Conservation (phyloP, 2,888 invertebrate species). For the Clistopyga incitator region DNA sequence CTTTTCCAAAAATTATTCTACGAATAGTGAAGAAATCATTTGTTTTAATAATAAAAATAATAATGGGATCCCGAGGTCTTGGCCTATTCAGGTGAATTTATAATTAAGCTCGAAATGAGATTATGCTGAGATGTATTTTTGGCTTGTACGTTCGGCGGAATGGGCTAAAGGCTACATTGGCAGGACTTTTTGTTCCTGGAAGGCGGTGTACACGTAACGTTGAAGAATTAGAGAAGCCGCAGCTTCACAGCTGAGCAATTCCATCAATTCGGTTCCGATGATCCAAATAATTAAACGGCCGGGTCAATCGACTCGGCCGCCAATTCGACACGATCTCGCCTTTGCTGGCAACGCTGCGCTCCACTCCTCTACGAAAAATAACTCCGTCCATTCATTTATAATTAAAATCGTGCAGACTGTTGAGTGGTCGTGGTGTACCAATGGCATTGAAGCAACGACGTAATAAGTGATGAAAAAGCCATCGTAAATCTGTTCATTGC, state of each 20-base stretch:
- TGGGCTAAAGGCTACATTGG: not conserved
- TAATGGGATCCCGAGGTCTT: not conserved
- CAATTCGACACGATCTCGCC: slow-evolving; percentile 66
- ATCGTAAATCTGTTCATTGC: slow-evolving; percentile 30
- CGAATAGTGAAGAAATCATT: not conserved
- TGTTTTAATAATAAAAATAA: not conserved
- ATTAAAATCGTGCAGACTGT: slow-evolving; percentile 58
- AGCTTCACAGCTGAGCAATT: slow-evolving; percentile 45
- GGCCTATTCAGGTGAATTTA: not conserved
- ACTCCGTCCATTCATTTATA: slow-evolving; percentile 65
- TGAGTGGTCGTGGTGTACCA: slow-evolving; percentile 43
- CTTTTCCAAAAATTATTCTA: not conserved
- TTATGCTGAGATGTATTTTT: not conserved
- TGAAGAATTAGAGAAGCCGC: not conserved
- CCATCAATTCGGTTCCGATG: slow-evolving; percentile 73
- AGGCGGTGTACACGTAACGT: slow-evolving; percentile 17
- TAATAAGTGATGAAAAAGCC: slow-evolving; percentile 36
- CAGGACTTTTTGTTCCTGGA: slow-evolving; percentile 7
- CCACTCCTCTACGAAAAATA: slow-evolving; percentile 26
- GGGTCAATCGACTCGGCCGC: slow-evolving; percentile 53
- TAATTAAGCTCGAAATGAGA: not conserved
- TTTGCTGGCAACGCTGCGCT: slow-evolving; percentile 21
- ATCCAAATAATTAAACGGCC: slow-evolving; percentile 71
- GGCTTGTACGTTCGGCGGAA: not conserved
- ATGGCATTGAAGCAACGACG: slow-evolving; percentile 38